Evolutionary conservation across 2,113 vertebrate genomes (phyloP), one percentile per base, ranked within the genome.

Genomic region (Cyprinus carpio): DNA sequence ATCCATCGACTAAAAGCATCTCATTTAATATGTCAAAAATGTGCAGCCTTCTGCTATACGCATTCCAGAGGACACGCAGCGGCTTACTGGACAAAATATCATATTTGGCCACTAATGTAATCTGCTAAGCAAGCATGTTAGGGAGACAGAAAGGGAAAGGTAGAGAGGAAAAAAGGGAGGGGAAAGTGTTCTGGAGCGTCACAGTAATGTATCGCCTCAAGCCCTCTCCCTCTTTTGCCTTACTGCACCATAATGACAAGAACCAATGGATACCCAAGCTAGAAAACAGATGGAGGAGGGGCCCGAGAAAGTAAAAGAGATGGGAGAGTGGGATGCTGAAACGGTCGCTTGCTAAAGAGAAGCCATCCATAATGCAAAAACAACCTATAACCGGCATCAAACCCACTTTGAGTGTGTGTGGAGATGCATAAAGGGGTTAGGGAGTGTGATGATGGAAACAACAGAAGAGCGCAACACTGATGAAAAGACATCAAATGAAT

Each of bases 161-260:
- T 34, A 81, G 82, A 79, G 75, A 82, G 46, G 43, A 74, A 69
- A 34, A 27, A 49, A 76, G 84, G 56, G 56, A 71, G 46, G 40
- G 54, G 75, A 81, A 69, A 74, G 72, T 43, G 62, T 65, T 79
- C 78, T 16, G 37, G 67, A 85, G 81, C 85, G 84, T 85, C 46
- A 87, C 84, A 85, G 88, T 92, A 89, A 91, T 87, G 84, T 86
- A 87, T 88, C 54, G 88, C 88, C 86, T 86, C 9, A 29, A 89
- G 86, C 83, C 56, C 62, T 84, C 78, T 60, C 58, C 49, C 56
- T 79, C 86, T 85, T 84, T 85, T 87, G 84, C 79, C 76, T 87
- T 79, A 89, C 87, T 91, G 90, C 85, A 77, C 91, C 85, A 86
- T 87, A 88, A 91, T 85, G 89, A 90, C 88, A 93, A 20, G 75